phyloP scores from a whole-genome alignment of 2,888 invertebrate species.

The Hedya salicella region DNA sequence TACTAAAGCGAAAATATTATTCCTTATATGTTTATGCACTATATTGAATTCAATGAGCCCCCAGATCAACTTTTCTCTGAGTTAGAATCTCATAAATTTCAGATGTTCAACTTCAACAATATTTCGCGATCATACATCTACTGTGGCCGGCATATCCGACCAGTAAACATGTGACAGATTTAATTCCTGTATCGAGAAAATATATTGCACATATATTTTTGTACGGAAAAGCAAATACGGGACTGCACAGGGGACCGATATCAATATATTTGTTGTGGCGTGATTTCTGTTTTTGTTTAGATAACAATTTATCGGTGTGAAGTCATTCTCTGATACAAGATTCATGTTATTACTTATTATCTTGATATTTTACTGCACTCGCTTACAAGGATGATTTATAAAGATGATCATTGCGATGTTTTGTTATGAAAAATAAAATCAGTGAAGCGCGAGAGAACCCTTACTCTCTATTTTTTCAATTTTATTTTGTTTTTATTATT shows the following conservation, averaged over 20 bases:
- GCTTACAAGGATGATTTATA: too few relatives aligned
- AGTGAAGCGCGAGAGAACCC: too few relatives aligned
- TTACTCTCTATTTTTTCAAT: too few relatives aligned
- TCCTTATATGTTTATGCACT: background rate
- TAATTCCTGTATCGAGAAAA: constrained; percentile 28
- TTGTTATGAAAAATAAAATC: too few relatives aligned
- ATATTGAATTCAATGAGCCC: background rate
- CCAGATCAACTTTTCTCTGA: constrained; percentile 8
- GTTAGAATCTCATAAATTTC: constrained; percentile 18
- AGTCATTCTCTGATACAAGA: background rate
- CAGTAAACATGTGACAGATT: constrained; percentile 28
- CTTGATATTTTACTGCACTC: too few relatives aligned
- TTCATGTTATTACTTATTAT: background rate
- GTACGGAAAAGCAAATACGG: constrained; percentile 12
- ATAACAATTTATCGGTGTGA: constrained; percentile 7
- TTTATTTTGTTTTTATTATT: too few relatives aligned
- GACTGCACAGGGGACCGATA: constrained; percentile 6
- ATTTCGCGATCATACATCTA: constrained; percentile 19
- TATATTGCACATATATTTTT: constrained; percentile 37
- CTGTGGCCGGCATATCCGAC: constrained; percentile 21
- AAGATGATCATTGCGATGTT: too few relatives aligned
- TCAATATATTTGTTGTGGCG: background rate
- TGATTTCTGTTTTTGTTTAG: constrained; percentile 14
- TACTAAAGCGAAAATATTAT: background rate
- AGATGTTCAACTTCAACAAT: constrained; percentile 33